These are phyloP conservation scores for Leptogaster cylindrica DNA, from an alignment of 2,888 invertebrate genomes.

Conservation along the genomic window DNA sequence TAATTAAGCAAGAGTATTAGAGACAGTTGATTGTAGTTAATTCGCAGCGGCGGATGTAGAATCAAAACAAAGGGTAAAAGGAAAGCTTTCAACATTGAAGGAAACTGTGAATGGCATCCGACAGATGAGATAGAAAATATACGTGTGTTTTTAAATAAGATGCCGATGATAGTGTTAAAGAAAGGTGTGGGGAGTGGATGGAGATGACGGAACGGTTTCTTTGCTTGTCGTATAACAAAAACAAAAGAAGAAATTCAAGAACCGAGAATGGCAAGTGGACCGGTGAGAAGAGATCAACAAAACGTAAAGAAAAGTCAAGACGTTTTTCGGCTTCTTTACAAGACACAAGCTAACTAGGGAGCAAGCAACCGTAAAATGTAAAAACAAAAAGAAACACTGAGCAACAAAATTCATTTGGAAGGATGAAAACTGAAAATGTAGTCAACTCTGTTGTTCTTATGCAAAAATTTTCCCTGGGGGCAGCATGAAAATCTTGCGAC, in stretches of 20 bases:
- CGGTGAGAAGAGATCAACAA: conserved; percentile 11
- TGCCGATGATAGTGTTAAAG: neutral
- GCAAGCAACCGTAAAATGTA: conserved; percentile 19
- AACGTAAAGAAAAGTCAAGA: conserved; percentile 4
- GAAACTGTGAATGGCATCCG: neutral
- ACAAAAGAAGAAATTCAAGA: conserved; percentile 17
- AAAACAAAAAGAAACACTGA: conserved; percentile 4
- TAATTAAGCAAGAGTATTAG: neutral
- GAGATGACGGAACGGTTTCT: neutral
- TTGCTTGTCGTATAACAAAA: neutral
- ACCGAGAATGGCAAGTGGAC: conserved; percentile 1
- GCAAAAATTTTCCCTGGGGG: neutral
- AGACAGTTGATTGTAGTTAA: neutral
- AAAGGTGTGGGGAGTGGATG: neutral
- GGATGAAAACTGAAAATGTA: conserved; percentile 1
- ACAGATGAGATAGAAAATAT: neutral
- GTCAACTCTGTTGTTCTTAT: neutral
- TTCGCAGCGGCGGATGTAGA: neutral
- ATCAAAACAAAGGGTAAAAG: neutral
- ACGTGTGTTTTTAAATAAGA: conserved; percentile 1
- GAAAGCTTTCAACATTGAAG: no score
- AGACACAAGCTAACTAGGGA: neutral
- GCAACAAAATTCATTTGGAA: neutral
- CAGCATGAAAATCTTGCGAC: neutral
- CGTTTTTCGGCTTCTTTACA: conserved; percentile 7